phyloP scores from a whole-genome alignment of 2,888 invertebrate species.

The Sesia bembeciformis region DNA sequence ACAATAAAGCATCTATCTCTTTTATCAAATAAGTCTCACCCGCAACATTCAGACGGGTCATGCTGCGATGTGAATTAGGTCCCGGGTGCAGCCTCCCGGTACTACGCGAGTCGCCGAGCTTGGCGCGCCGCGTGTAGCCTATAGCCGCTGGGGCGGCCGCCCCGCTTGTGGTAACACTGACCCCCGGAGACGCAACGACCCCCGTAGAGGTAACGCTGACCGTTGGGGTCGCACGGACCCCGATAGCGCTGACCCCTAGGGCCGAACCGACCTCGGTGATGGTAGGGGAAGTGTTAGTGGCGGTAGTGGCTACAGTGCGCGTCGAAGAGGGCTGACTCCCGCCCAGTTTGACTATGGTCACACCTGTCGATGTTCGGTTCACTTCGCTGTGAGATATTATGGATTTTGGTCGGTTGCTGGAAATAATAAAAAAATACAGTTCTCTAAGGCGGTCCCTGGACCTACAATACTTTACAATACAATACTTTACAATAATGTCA shows the following conservation, averaged over 20 bases:
- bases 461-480: no score
- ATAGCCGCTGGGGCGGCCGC: slow-evolving; percentile 7
- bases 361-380: slow-evolving; percentile 82
- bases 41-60: slow-evolving; percentile 84
- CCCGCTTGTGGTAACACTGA: slow-evolving; percentile 18
- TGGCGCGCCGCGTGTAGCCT: slow-evolving; percentile 76
- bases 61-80: slow-evolving; percentile 83
- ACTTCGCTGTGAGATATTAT: slow-evolving; percentile 70
- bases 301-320: slow-evolving; percentile 4
- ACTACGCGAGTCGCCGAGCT: slow-evolving; percentile 83
- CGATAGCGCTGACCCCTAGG: slow-evolving; percentile 11
- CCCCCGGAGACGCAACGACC: slow-evolving; percentile 9
- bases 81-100: slow-evolving; percentile 82
- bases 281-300: slow-evolving; percentile 8
- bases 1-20: no score
- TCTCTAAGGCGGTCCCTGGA: no score
- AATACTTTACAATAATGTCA: no score
- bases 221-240: slow-evolving; percentile 37
- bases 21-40: slow-evolving; percentile 35
- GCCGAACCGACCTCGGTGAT: slow-evolving; percentile 8
- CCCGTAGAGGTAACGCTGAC: slow-evolving; percentile 9
- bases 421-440: no score
- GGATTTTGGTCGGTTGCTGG: slow-evolving; percentile 46
- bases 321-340: slow-evolving; percentile 18
- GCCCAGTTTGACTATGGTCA: slow-evolving; percentile 86